A percentile compares a stretch with the other conserved stretches of the same genome.
Conservation (phyloP, 1,140 invertebrate species). For the Drosophila elegans region DNA sequence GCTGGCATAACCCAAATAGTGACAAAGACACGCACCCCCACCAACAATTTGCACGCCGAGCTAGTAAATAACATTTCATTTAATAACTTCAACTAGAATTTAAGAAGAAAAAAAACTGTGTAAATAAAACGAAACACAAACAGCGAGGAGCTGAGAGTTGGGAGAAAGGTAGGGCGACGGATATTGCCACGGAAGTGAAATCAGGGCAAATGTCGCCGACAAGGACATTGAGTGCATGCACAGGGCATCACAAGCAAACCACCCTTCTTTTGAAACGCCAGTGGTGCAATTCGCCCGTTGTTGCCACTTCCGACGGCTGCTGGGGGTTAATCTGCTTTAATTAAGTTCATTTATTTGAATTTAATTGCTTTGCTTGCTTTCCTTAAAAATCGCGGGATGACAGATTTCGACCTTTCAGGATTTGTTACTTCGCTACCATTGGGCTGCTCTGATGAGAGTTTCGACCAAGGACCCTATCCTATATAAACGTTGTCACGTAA, state of each 20-base stretch:
- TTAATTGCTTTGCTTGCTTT: conserved; percentile 71
- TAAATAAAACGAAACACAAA: conserved; percentile 20
- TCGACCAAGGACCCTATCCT: conserved; percentile 5
- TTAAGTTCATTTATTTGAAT: conserved; percentile 80
- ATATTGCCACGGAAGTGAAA: conserved; percentile 70
- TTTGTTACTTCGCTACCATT: conserved; percentile 3
- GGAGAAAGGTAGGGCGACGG: conserved; percentile 35
- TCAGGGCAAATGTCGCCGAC: conserved; percentile 67
- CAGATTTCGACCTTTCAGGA: neutral
- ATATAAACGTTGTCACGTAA: no score
- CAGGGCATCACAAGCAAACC: conserved; percentile 13
- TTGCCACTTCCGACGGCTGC: conserved; percentile 42
- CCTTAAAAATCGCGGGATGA: conserved; percentile 9
- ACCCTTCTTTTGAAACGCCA: conserved; percentile 11
- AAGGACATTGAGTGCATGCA: conserved; percentile 58
- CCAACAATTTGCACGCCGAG: neutral
- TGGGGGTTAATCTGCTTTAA: conserved; percentile 78
- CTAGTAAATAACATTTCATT: conserved; percentile 56
- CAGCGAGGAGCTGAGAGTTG: conserved; percentile 22
- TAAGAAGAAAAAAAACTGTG: conserved; percentile 17
- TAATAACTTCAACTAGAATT: conserved; percentile 46
- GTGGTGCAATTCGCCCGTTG: conserved; percentile 15
- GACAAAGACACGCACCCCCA: conserved; percentile 50
- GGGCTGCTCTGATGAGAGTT: conserved; percentile 24
- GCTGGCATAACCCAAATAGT: conserved; percentile 19